A percentile compares a stretch with the other conserved stretches of the same genome.
Conservation (phyloP, 2,888 invertebrate species). For the Acanthoscelides obtectus region DNA sequence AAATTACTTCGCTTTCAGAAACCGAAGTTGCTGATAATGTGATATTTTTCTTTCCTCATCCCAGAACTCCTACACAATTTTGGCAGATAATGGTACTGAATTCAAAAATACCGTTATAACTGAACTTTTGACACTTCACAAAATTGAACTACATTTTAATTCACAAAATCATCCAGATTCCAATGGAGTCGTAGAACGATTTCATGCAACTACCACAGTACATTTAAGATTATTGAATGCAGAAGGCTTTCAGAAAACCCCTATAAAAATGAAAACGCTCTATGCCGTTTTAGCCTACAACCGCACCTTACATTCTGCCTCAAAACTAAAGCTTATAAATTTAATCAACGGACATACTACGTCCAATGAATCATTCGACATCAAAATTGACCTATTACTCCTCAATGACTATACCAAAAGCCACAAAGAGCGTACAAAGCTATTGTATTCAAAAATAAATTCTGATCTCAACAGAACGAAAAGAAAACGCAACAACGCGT, state of each 20-base stretch:
- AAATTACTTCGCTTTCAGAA: conserved; percentile 3
- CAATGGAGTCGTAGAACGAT: conserved; percentile 16
- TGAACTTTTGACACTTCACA: conserved; percentile 19
- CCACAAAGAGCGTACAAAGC: too few species aligned
- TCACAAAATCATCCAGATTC: conserved; percentile 18
- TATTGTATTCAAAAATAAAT: too few species aligned
- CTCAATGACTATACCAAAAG: too few species aligned
- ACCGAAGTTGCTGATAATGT: conserved; percentile 17
- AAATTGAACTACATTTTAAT: conserved; percentile 21
- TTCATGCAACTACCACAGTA: conserved; percentile 17
- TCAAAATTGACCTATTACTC: too few species aligned
- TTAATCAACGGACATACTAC: too few species aligned
- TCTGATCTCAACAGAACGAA: too few species aligned
- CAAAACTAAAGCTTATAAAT: too few species aligned
- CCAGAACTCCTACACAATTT: conserved; percentile 19
- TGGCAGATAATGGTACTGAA: conserved; percentile 21
- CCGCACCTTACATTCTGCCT: too few species aligned
- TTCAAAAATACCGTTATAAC: conserved; percentile 20
- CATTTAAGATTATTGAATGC: conserved; percentile 5
- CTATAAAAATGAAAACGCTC: too few species aligned
- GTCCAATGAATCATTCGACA: too few species aligned
- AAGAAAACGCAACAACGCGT: too few species aligned
- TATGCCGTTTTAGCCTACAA: too few species aligned
- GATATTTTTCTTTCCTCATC: conserved; percentile 20
- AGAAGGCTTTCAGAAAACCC: neutral